Evolutionary conservation across 1,140 invertebrate genomes (phyloP).

Genomic region (Orius insidiosus): DNA sequence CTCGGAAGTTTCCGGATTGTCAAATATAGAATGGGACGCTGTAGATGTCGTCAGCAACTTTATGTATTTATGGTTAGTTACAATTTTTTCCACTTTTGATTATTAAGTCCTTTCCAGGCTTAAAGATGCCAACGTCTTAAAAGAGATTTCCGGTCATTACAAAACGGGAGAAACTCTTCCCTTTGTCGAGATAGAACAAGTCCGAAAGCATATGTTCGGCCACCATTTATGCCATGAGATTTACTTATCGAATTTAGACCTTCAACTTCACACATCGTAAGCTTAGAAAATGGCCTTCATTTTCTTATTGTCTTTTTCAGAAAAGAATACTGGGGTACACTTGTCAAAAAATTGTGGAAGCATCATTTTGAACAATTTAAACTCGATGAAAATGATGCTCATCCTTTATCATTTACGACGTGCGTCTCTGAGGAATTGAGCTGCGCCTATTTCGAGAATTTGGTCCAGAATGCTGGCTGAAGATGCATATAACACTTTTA

Average conservation of each 20-base stretch:
- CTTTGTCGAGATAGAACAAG: conserved; percentile 36
- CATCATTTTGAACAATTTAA: conserved; percentile 49
- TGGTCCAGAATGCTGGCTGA: conserved; percentile 80
- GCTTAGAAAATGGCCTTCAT: conserved; percentile 11
- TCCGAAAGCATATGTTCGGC: conserved; percentile 54
- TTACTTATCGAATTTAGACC: conserved; percentile 67
- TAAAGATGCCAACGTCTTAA: conserved; percentile 48
- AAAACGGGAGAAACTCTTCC: conserved; percentile 51
- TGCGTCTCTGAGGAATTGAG: conserved; percentile 53
- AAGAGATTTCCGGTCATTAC: conserved; percentile 53
- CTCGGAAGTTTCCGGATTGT: conserved; percentile 63
- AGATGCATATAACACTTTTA: conserved; percentile 70
- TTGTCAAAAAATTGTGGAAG: conserved; percentile 60
- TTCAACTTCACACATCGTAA: conserved; percentile 59
- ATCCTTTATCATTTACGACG: conserved; percentile 59
- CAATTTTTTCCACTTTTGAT: conserved; percentile 1
- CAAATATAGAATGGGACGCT: conserved; percentile 83
- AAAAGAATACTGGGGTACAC: conserved; percentile 54
- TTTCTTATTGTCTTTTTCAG: conserved; percentile 23
- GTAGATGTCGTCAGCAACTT: conserved; percentile 61
- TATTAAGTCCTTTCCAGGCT: conserved; percentile 27
- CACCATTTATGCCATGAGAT: conserved; percentile 64
- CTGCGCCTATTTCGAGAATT: conserved; percentile 50
- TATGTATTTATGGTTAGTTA: conserved; percentile 55
- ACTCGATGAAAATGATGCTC: conserved; percentile 54